phyloP scores from a whole-genome alignment of 2,888 invertebrate genomes.

The Lampropteryx suffumata region DNA sequence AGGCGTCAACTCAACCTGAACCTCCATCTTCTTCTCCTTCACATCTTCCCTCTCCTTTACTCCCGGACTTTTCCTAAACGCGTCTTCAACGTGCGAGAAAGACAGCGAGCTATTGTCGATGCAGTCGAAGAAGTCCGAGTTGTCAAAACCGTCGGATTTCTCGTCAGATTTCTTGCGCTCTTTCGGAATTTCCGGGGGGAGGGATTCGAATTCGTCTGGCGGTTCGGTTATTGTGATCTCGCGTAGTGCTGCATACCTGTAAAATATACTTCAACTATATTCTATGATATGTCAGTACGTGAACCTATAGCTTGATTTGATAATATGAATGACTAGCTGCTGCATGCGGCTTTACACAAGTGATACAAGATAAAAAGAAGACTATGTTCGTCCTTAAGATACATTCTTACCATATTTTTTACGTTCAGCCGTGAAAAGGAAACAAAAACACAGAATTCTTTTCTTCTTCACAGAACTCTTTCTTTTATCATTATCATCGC shows the following conservation, averaged over 20 bases:
- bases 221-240: constrained; percentile 88
- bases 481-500: no score
- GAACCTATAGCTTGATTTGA: no score
- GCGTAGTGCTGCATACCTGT: constrained; percentile 88
- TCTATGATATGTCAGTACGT: no score
- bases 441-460: no score
- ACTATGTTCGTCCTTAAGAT: no score
- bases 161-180: constrained; percentile 78
- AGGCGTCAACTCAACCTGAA: constrained; percentile 43
- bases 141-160: constrained; percentile 79
- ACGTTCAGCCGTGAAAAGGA: no score
- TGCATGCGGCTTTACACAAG: no score
- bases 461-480: no score
- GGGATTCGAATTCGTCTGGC: constrained; percentile 78
- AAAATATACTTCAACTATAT: no score
- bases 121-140: constrained; percentile 78
- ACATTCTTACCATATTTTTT: no score
- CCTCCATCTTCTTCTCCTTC: constrained; percentile 54
- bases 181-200: constrained; percentile 74
- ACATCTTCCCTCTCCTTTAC: constrained; percentile 67
- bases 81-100: constrained; percentile 76
- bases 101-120: constrained; percentile 79
- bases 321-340: no score
- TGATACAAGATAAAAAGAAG: no score
- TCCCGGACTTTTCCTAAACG: constrained; percentile 74